Evolutionary conservation across 2,797 vertebrate genomes (phyloP).

Genomic region (Typhlichthys eigenmanni): DNA sequence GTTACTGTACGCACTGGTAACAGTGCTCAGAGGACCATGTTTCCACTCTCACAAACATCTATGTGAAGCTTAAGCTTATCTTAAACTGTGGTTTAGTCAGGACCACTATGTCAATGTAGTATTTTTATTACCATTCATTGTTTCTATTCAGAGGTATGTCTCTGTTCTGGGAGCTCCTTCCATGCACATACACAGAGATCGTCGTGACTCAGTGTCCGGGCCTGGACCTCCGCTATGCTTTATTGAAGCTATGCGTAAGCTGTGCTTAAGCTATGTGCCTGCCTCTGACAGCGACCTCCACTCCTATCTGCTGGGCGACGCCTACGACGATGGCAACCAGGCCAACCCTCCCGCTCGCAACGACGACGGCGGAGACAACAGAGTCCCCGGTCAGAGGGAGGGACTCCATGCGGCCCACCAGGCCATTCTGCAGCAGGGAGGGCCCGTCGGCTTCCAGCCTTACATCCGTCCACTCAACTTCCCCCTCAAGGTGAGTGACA

Average conservation of each 20-base stretch:
- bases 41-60: no score
- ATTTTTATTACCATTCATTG: no score
- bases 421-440: constrained; percentile 94
- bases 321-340: constrained; percentile 90
- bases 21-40: no score
- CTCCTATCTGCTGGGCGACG: constrained; percentile 94
- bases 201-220: no score
- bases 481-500: constrained; percentile 83
- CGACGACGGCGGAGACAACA: constrained; percentile 78
- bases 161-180: no score
- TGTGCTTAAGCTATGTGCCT: not conserved
- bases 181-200: no score
- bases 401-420: constrained; percentile 95
- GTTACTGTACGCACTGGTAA: not conserved
- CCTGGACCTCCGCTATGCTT: no score
- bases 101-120: no score
- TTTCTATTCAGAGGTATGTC: no score
- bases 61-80: no score
- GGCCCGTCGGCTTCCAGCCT: constrained; percentile 92
- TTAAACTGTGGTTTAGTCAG: no score
- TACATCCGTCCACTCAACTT: constrained; percentile 91
- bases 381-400: constrained; percentile 87
- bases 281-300: constrained; percentile 85
- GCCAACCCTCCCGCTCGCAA: constrained; percentile 84
- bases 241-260: not conserved